Percentiles rank a stretch among this genome's conserved stretches.
phyloP scores from a whole-genome alignment of 2,113 vertebrate species.

The Catagonus wagneri region DNA sequence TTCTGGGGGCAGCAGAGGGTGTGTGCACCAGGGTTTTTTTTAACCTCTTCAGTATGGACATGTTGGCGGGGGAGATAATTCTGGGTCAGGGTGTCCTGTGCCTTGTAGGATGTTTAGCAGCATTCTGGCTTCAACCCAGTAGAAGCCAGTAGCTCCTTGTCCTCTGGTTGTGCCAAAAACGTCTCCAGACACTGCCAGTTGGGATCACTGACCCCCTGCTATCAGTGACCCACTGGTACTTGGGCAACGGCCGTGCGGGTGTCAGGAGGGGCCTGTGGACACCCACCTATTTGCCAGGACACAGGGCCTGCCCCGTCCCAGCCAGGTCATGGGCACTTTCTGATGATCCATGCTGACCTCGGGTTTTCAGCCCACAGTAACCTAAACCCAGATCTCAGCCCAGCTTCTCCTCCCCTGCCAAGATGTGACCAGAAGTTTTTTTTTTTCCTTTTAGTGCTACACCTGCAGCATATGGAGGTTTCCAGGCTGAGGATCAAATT shows the following conservation, averaged over 20 bases:
- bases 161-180: neutral
- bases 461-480: too few relatives aligned
- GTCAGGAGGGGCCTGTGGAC: neutral
- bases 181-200: neutral
- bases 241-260: accelerated
- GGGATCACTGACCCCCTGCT: neutral
- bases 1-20: neutral
- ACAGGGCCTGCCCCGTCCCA: neutral
- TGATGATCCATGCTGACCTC: too few relatives aligned
- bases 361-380: neutral
- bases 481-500: too few relatives aligned
- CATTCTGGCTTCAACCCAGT: neutral
- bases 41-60: neutral
- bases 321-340: neutral
- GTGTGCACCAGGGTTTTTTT: neutral
- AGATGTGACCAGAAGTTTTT: neutral
- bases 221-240: accelerated
- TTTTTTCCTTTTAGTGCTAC: too few relatives aligned
- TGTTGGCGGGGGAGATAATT: accelerated
- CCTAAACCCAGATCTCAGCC: neutral
- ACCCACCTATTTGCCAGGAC: neutral
- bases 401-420: neutral
- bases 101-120: accelerated
- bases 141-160: accelerated
- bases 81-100: neutral